Conservation (phyloP, 2,113 vertebrate species). For the Percina caprodes region DNA sequence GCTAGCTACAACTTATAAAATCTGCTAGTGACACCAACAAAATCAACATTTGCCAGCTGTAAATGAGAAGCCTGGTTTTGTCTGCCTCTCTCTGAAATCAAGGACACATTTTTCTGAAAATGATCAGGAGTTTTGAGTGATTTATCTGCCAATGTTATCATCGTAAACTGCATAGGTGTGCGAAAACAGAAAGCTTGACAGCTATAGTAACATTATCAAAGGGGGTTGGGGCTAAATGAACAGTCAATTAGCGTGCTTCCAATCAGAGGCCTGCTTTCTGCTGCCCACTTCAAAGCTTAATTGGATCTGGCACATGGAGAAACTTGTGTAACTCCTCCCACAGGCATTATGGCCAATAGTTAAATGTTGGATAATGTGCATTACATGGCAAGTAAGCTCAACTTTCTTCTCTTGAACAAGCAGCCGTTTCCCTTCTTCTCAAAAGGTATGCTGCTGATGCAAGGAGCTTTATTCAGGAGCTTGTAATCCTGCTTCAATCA, state of each 20-base stretch:
- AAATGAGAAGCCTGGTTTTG: background rate
- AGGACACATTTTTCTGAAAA: background rate
- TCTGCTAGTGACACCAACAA: background rate
- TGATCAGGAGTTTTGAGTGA: background rate
- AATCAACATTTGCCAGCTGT: background rate
- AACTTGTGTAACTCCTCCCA: slow-evolving; percentile 20
- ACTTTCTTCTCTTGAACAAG: slow-evolving; percentile 63
- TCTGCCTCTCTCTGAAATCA: background rate
- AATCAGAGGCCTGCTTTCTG: background rate
- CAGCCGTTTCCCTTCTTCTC: slow-evolving; percentile 63
- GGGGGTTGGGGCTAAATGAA: background rate
- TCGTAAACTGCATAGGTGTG: background rate
- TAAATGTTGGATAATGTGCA: slow-evolving; percentile 39
- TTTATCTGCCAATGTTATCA: background rate
- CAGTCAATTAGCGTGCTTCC: background rate
- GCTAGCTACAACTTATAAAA: background rate
- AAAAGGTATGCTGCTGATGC: slow-evolving; percentile 79
- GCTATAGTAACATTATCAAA: background rate
- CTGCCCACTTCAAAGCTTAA: slow-evolving; percentile 10
- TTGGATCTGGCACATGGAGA: slow-evolving; percentile 6
- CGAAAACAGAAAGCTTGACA: background rate
- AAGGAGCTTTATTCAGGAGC: slow-evolving; percentile 80
- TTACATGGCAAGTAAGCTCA: slow-evolving; percentile 33
- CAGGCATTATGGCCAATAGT: slow-evolving; percentile 3
- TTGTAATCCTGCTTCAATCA: slow-evolving; percentile 86